Evolutionary conservation across 2,888 invertebrate species (phyloP).

Genomic region (Leucania comma): DNA sequence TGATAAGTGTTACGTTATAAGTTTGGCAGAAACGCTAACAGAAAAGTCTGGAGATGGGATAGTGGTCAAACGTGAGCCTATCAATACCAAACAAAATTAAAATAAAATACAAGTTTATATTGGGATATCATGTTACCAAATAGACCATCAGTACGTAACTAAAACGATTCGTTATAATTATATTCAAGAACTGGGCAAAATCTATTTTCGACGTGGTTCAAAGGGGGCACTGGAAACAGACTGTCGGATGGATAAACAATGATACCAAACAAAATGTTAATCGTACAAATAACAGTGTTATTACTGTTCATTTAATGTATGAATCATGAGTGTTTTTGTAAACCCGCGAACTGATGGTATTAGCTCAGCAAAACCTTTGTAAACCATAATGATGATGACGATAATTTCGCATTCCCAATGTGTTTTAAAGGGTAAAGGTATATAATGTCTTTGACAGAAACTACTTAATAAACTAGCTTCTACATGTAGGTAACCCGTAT

Average conservation of each 20-base stretch:
- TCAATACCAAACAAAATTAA: too few species aligned
- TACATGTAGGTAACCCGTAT: too few species aligned
- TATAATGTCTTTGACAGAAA: neutral
- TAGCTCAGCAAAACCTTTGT: neutral
- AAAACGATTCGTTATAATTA: neutral
- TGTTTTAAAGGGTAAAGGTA: neutral
- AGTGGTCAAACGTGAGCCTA: too few species aligned
- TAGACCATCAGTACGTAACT: too few species aligned
- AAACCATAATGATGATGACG: constrained; percentile 5
- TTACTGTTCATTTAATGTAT: neutral
- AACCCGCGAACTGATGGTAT: neutral
- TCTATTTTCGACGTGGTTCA: constrained; percentile 27
- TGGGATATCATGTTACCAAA: neutral
- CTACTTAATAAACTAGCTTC: neutral
- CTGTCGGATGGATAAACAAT: constrained; percentile 12
- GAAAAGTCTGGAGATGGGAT: too few species aligned
- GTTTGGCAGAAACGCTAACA: too few species aligned
- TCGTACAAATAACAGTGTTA: neutral
- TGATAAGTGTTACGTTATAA: too few species aligned
- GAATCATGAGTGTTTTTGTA: neutral
- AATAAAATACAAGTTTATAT: too few species aligned
- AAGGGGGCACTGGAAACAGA: neutral
- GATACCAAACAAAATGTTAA: constrained; percentile 21
- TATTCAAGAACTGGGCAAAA: neutral
- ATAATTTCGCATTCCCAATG: neutral